A percentile compares a stretch with the other conserved stretches of the same genome.
Conservation (phyloP, 2,888 invertebrate genomes). For the Drosophila lutescens region DNA sequence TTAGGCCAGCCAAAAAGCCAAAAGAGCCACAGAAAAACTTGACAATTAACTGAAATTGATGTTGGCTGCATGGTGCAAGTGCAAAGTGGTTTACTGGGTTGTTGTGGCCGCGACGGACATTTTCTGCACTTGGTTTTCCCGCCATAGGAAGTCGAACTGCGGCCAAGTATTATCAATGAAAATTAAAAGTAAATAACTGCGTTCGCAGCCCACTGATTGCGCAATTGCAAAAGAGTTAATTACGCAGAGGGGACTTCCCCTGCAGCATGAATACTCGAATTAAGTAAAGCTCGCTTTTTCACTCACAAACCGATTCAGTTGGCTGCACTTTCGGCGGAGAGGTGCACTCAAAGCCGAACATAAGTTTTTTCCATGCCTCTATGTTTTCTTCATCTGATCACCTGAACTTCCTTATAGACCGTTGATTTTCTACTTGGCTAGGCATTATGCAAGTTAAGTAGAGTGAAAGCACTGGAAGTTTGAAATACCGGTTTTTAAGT, state of each 20-base stretch:
- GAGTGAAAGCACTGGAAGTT: slow-evolving; percentile 7
- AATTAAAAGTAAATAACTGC: slow-evolving; percentile 69
- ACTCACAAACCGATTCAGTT: slow-evolving; percentile 49
- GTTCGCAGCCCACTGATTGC: slow-evolving; percentile 39
- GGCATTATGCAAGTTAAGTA: slow-evolving; percentile 35
- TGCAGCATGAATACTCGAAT: slow-evolving; percentile 49
- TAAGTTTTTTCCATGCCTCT: slow-evolving; percentile 12
- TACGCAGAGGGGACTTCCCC: slow-evolving; percentile 23
- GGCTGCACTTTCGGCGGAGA: slow-evolving; percentile 56
- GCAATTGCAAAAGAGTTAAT: slow-evolving; percentile 57
- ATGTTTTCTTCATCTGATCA: slow-evolving; percentile 19
- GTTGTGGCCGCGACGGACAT: slow-evolving; percentile 41
- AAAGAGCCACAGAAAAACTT: slow-evolving; percentile 29
- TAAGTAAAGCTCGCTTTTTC: slow-evolving; percentile 32
- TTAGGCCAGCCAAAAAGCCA: slow-evolving; percentile 42
- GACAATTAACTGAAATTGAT: slow-evolving; percentile 39
- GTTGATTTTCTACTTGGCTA: slow-evolving; percentile 57
- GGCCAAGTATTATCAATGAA: slow-evolving; percentile 56
- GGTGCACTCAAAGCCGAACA: slow-evolving; percentile 15
- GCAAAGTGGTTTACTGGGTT: slow-evolving; percentile 60
- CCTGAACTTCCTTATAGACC: slow-evolving; percentile 55
- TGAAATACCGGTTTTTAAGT: neutral
- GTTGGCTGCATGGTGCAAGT: slow-evolving; percentile 32
- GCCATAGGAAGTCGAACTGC: slow-evolving; percentile 60
- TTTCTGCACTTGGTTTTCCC: slow-evolving; percentile 50